A percentile compares a stretch with the other conserved stretches of the same genome.
Conservation (phyloP, 2,113 vertebrate genomes). For the Irena cyanogastra region DNA sequence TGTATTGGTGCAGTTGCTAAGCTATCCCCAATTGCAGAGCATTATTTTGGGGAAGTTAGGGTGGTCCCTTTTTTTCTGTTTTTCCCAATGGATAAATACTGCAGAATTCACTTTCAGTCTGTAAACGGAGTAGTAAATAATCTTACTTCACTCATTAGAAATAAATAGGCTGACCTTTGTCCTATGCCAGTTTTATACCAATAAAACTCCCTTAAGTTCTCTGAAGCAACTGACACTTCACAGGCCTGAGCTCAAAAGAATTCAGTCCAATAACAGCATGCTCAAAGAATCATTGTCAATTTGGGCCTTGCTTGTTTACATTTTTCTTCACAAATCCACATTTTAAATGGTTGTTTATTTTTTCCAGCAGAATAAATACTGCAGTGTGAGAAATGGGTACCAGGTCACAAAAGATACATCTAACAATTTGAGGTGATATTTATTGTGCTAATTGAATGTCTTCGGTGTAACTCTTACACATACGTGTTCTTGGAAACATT, state of each 20-base stretch:
- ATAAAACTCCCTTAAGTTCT: neutral
- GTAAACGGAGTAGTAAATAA: neutral
- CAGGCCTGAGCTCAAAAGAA: neutral
- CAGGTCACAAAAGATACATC: neutral
- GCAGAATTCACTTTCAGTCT: neutral
- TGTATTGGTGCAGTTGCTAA: neutral
- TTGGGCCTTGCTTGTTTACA: neutral
- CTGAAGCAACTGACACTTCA: neutral
- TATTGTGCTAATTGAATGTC: neutral
- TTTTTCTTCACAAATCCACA: neutral
- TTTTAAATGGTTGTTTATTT: neutral
- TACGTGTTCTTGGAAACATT: neutral
- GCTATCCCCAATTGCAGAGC: neutral
- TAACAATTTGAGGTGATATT: neutral
- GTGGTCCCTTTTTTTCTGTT: neutral
- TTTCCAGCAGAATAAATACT: neutral
- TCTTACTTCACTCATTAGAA: neutral
- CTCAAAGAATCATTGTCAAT: neutral
- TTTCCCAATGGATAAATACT: neutral
- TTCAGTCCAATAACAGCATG: neutral
- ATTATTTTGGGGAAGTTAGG: neutral
- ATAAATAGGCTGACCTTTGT: neutral
- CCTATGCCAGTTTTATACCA: neutral
- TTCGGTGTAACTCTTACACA: neutral
- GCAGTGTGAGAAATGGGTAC: neutral